Base-by-base conservation (phyloP, 92 coral and sea anemone species). In the Meandrina meandrites region DNA sequence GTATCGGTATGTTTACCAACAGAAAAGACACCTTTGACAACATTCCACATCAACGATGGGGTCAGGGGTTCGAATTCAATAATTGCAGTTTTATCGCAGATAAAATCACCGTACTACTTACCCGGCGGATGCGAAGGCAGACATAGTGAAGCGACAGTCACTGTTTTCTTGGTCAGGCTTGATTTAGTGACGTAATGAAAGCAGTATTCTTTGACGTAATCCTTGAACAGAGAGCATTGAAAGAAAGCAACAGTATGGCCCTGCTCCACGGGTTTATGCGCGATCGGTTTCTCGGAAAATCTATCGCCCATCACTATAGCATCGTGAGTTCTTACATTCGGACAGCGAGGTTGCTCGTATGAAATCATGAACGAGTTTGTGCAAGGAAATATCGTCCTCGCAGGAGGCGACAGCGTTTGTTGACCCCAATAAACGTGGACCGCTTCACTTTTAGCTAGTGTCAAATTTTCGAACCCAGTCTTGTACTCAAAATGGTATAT, bases 121-220 rank as follows among this genome's bases (percentile, higher is more conserved):
- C 99, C 98, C 83, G 96, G 91, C 8, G 74, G 88, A 22, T 86
- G 87, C 8, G 99, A 90, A 2, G 97, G 96, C 13, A 97, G 79
- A 85, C 99, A 97, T 7, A 90, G 67, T 1, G 90, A 86, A 15
- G 96, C 90, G 83, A 94, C 96, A 42, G 89, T 77, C 27, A 82
- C 90, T 62, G 76, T 86, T 27, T 78, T 76, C 84, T 88, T 83
- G 37, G 90, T 92, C 66, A 93, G 79, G 16, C 89, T 62, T 1
- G 98, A 91, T 56, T 87, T 89, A 69, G 97, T 92, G 67, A 89
- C 32, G 82, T 97, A 97, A 53, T 94, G 93, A 82, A 97, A 95
- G 92, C 99, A 97, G 83, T 97, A 97, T 71, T 90, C 95, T 58
- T 89, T 92, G 77, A 97, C 89, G 75, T 93, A 92, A 36, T 89